Conservation (phyloP, 2,888 invertebrate genomes). For the Drosophila merina region DNA sequence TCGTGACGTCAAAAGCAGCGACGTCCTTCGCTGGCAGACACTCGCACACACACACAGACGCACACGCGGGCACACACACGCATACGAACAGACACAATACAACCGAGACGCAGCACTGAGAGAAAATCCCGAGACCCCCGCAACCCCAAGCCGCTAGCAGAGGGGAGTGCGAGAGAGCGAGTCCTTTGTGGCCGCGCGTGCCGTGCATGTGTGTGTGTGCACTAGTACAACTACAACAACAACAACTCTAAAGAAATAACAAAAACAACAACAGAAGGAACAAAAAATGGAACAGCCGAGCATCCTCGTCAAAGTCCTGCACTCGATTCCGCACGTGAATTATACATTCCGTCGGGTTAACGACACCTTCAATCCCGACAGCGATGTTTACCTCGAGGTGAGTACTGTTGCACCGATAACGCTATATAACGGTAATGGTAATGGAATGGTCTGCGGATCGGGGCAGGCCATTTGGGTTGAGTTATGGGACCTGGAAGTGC, state of each 20-base stretch:
- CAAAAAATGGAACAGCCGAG: slow-evolving; percentile 89
- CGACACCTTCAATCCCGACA: slow-evolving; percentile 95
- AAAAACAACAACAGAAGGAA: slow-evolving; percentile 5
- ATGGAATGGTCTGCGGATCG: neutral
- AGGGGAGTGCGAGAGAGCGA: slow-evolving; percentile 16
- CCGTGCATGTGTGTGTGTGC: slow-evolving; percentile 44
- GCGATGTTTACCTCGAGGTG: slow-evolving; percentile 95
- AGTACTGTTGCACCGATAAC: slow-evolving; percentile 67
- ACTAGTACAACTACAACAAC: slow-evolving; percentile 31
- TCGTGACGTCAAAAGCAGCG: slow-evolving; percentile 65
- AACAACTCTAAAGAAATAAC: slow-evolving; percentile 14
- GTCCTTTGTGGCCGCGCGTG: slow-evolving; percentile 31
- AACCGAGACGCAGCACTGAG: slow-evolving; percentile 20
- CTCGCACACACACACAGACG: slow-evolving; percentile 37
- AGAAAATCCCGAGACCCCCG: slow-evolving; percentile 28
- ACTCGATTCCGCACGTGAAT: slow-evolving; percentile 95
- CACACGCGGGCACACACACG: slow-evolving; percentile 20
- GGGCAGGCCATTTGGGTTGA: neutral
- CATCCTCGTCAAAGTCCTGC: slow-evolving; percentile 93
- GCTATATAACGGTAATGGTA: slow-evolving; percentile 3
- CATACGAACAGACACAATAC: slow-evolving; percentile 28
- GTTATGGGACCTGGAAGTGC: neutral
- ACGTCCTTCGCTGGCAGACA: slow-evolving; percentile 47
- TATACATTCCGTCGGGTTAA: slow-evolving; percentile 95
- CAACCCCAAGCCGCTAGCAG: neutral